phyloP scores from a whole-genome alignment of 2,888 invertebrate genomes.

The Argyresthia albistria region DNA sequence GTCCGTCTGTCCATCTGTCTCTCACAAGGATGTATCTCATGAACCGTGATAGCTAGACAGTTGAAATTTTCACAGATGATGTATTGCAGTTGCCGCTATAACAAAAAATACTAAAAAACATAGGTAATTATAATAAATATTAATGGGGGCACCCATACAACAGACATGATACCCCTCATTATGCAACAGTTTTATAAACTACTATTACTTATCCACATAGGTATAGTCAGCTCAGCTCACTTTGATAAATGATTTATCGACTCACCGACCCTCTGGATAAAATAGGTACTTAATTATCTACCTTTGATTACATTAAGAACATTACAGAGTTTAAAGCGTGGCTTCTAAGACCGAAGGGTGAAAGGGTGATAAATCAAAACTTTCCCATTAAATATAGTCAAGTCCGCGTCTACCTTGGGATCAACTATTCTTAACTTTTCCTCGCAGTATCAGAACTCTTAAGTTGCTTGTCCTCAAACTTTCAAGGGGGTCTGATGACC shows the following conservation, averaged over 20 bases:
- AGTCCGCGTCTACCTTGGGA: constrained; percentile 39
- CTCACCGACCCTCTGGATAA: not conserved
- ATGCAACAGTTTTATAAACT: too few species aligned
- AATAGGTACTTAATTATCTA: constrained; percentile 1
- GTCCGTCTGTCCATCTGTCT: too few species aligned
- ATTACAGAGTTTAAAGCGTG: constrained; percentile 13
- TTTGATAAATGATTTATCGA: not conserved
- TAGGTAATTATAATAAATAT: too few species aligned
- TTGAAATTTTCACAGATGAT: too few species aligned
- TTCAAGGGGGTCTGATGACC: constrained; percentile 22
- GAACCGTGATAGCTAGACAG: too few species aligned
- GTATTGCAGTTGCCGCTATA: too few species aligned
- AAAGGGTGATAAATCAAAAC: constrained; percentile 50
- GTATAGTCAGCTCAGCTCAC: too few species aligned
- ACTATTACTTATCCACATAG: too few species aligned
- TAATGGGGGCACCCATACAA: too few species aligned
- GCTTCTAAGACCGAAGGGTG: constrained; percentile 21
- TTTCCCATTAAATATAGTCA: constrained; percentile 32
- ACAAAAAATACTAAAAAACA: too few species aligned
- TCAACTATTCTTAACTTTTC: constrained; percentile 44
- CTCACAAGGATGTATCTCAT: too few species aligned
- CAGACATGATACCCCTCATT: too few species aligned
- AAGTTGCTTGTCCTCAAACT: constrained; percentile 53
- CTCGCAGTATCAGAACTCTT: constrained; percentile 22
- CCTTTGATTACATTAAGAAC: constrained; percentile 31